phyloP scores from a whole-genome alignment of 2,113 vertebrate species.

The Percina caprodes region DNA sequence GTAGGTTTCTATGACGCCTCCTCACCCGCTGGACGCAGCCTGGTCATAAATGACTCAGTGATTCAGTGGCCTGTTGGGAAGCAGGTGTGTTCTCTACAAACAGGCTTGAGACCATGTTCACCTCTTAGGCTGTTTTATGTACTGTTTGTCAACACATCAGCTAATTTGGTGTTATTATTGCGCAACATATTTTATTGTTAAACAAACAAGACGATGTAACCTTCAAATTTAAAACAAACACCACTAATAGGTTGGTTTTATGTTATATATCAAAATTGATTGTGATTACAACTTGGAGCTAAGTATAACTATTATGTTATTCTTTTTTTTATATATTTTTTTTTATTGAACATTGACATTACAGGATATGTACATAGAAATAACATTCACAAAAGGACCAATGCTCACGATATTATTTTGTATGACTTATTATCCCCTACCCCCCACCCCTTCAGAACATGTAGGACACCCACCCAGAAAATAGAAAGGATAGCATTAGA shows the following conservation, averaged over 20 bases:
- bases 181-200: conserved; percentile 10
- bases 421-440: too few species aligned
- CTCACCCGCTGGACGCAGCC: conserved; percentile 48
- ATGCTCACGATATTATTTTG: too few species aligned
- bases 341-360: too few species aligned
- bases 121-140: conserved; percentile 57
- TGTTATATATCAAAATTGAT: too few species aligned
- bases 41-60: conserved; percentile 72
- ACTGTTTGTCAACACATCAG: conserved; percentile 46
- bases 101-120: conserved; percentile 55
- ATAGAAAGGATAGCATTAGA: too few species aligned
- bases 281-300: too few species aligned
- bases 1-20: conserved; percentile 80
- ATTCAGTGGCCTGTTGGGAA: conserved; percentile 77
- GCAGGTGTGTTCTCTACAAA: conserved; percentile 74
- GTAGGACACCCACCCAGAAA: too few species aligned
- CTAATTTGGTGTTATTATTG: conserved; percentile 10
- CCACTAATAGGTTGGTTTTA: too few species aligned
- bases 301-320: not conserved
- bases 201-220: not conserved
- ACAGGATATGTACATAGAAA: too few species aligned
- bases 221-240: not conserved
- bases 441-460: too few species aligned
- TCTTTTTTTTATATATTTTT: too few species aligned
- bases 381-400: too few species aligned